Evolutionary conservation across 1,140 invertebrate genomes (phyloP).

Genomic region (Penaeus vannamei): DNA sequence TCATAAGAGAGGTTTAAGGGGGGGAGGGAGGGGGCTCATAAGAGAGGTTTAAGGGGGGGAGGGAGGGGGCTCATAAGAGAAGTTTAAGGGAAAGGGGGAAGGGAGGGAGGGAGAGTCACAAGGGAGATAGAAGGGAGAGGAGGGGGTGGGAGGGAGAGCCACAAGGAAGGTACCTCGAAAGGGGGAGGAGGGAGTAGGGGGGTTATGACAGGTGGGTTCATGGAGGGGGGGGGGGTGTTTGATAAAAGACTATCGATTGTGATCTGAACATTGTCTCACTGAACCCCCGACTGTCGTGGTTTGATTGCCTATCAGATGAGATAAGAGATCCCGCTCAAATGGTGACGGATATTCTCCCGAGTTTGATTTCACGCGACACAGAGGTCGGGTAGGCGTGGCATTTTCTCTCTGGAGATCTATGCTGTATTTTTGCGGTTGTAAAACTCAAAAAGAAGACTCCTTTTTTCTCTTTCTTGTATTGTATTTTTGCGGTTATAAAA

Average conservation of each 20-base stretch:
- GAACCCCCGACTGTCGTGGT: no score
- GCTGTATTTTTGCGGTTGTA: no score
- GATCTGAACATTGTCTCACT: not conserved
- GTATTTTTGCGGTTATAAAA: no score
- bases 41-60: not conserved
- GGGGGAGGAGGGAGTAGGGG: not conserved
- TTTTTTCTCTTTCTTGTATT: no score
- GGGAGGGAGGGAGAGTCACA: slow-evolving; percentile 5
- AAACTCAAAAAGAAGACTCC: no score
- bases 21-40: not conserved
- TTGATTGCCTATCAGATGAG: no score
- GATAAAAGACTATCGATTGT: not conserved
- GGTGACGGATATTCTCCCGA: no score
- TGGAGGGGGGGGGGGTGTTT: not conserved
- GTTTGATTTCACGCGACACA: no score
- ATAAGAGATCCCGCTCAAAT: no score
- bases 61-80: not conserved
- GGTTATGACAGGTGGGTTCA: not conserved
- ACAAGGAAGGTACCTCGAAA: not conserved
- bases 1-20: not conserved
- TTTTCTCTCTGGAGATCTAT: no score
- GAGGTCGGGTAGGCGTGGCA: no score
- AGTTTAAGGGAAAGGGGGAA: not conserved
- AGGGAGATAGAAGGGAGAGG: not conserved
- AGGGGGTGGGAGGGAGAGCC: slow-evolving; percentile 9